phyloP scores from a whole-genome alignment of 2,113 vertebrate genomes.

The Neoarius graeffei region DNA sequence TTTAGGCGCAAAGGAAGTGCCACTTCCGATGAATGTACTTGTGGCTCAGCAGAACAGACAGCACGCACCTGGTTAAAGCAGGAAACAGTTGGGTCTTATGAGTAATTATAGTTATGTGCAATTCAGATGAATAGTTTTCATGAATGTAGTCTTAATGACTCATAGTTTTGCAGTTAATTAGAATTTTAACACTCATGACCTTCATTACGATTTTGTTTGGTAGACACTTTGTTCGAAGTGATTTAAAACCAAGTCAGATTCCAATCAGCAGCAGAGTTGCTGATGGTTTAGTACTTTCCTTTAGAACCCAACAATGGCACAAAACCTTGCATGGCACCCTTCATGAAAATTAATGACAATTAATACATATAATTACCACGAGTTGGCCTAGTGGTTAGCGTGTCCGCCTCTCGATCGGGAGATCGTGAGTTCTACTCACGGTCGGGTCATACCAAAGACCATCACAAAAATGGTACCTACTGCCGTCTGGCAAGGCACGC shows the following conservation, averaged over 20 bases:
- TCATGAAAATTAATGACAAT: background rate
- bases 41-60: background rate
- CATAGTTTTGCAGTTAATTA: background rate
- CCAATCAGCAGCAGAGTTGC: background rate
- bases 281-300: background rate
- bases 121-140: background rate
- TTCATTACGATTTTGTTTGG: background rate
- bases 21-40: conserved; percentile 19
- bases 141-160: background rate
- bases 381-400: too few species aligned
- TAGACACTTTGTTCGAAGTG: too few species aligned
- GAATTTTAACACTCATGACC: background rate
- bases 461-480: too few species aligned
- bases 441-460: too few species aligned
- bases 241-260: too few species aligned
- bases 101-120: background rate
- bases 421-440: too few species aligned
- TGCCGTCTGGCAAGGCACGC: too few species aligned
- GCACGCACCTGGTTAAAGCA: background rate
- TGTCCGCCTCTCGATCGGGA: too few species aligned
- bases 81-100: background rate
- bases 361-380: background rate
- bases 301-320: too few species aligned
- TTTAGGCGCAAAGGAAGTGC: conserved; percentile 24
- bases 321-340: background rate